These are phyloP conservation scores for Amphiduros pacificus DNA, from an alignment of 2,888 invertebrate genomes.

Conservation along the genomic window DNA sequence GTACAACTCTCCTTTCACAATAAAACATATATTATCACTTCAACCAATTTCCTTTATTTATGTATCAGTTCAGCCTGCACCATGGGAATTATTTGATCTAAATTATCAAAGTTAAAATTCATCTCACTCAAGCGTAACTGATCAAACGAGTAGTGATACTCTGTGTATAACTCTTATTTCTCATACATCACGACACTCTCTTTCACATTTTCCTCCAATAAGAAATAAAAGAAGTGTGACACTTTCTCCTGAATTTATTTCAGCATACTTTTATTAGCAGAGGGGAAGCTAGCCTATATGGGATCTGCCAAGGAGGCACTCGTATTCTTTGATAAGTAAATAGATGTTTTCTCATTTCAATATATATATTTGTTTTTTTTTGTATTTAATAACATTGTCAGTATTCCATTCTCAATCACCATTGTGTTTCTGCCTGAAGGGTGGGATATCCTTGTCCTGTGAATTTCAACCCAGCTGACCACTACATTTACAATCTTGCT, in stretches of 20 bases:
- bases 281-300: constrained; percentile 81
- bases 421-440: constrained; percentile 21
- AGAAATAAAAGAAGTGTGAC: constrained; percentile 49
- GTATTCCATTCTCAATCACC: not conserved
- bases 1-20: too few relatives aligned
- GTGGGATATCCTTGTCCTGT: constrained; percentile 37
- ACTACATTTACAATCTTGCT: constrained; percentile 86
- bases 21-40: too few relatives aligned
- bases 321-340: constrained; percentile 54
- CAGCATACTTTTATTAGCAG: constrained; percentile 74
- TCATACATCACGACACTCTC: not conserved
- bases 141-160: too few relatives aligned
- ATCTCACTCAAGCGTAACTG: too few relatives aligned
- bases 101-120: too few relatives aligned
- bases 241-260: not conserved
- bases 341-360: constrained; percentile 14
- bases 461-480: constrained; percentile 67
- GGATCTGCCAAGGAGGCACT: constrained; percentile 69
- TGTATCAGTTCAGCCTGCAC: too few relatives aligned
- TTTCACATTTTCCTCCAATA: not conserved
- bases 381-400: not conserved
- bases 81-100: too few relatives aligned
- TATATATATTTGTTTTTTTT: not conserved
- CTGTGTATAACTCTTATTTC: not conserved
- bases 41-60: too few relatives aligned